Evolutionary conservation across 2,113 vertebrate species (phyloP), one percentile per base, ranked within the genome.

Genomic region (Gallinago paraguaiae): DNA sequence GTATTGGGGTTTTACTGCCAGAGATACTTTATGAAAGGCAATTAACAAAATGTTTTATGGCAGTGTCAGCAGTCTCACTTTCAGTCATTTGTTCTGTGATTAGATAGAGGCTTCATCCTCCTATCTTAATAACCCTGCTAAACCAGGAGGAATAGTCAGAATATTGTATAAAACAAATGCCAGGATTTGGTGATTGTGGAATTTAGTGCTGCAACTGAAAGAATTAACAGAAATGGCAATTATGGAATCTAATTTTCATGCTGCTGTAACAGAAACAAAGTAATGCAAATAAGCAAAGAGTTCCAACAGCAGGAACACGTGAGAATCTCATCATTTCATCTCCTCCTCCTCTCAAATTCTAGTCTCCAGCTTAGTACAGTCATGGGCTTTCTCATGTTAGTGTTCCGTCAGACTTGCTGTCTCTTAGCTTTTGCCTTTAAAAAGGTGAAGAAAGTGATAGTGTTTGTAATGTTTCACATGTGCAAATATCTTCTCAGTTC

Each of bases 11-110:
- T 93, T 76, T 84, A 92, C 48, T 92, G 57, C 60, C 82, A 81
- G 77, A 78, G 72, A 75, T 75, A 75, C 39, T 83, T 88, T 13
- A 27, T 71, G 60, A 81, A 92, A 81, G 65, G 69, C 90, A 92
- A 45, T 95, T 93, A 88, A 63, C 78, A 75, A 74, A 91, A 77
- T 90, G 63, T 83, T 94, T 94, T 93, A 90, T 68, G 64, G 15
- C n/a, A 3, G 19, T 82, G 81, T 85, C 82, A 64, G 56, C 41
- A 81, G 17, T 60, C 92, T 91, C 63, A 43, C 30, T 84, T 88
- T 53, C 76, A 86, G 60, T 77, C 12, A 5, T 84, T 92, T 93
- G 59, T 94, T 80, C 43, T 86, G 81, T 56, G 63, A 19, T 59
- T 81, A 60, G 39, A 7, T 46, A 75, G 63, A 74, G 31, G 14